Conservation (phyloP, 2,113 vertebrate genomes). For the Cryptotis parvus region DNA sequence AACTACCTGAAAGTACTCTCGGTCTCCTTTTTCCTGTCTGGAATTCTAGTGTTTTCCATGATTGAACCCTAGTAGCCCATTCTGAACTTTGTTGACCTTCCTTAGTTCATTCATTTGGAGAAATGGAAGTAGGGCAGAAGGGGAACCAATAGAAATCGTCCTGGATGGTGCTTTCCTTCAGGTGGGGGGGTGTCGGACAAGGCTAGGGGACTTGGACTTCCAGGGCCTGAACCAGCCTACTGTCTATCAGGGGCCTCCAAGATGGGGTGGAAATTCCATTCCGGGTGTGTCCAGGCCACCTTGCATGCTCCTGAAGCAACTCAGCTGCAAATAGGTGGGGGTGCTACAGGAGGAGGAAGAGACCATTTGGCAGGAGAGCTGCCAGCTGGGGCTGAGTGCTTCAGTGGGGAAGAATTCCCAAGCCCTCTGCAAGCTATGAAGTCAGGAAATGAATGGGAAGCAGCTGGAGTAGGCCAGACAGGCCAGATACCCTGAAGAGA, state of each 20-base stretch:
- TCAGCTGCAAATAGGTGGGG: slow-evolving; percentile 26
- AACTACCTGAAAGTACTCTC: neutral
- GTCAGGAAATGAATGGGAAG: slow-evolving; percentile 67
- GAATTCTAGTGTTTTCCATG: slow-evolving; percentile 27
- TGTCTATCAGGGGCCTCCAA: too few species aligned
- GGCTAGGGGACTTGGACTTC: neutral
- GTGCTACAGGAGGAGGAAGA: slow-evolving; percentile 15
- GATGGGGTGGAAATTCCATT: neutral
- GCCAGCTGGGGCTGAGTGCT: slow-evolving; percentile 15
- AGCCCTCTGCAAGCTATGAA: slow-evolving; percentile 21
- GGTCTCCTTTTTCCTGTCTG: slow-evolving; percentile 42
- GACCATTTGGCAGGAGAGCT: slow-evolving; percentile 21
- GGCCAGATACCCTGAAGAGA: neutral
- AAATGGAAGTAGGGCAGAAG: neutral
- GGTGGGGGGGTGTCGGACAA: neutral
- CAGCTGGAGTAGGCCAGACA: slow-evolving; percentile 61
- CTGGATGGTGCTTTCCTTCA: neutral
- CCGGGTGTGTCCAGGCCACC: neutral
- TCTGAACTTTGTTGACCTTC: slow-evolving; percentile 38
- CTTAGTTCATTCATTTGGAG: neutral
- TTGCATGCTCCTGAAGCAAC: neutral
- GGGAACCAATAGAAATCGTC: neutral
- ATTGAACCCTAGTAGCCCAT: slow-evolving; percentile 24
- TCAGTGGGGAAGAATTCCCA: slow-evolving; percentile 52
- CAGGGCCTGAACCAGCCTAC: neutral